A percentile compares a stretch with the other conserved stretches of the same genome.
Conservation (phyloP, 2,113 vertebrate genomes). For the Poicephalus meyeri region DNA sequence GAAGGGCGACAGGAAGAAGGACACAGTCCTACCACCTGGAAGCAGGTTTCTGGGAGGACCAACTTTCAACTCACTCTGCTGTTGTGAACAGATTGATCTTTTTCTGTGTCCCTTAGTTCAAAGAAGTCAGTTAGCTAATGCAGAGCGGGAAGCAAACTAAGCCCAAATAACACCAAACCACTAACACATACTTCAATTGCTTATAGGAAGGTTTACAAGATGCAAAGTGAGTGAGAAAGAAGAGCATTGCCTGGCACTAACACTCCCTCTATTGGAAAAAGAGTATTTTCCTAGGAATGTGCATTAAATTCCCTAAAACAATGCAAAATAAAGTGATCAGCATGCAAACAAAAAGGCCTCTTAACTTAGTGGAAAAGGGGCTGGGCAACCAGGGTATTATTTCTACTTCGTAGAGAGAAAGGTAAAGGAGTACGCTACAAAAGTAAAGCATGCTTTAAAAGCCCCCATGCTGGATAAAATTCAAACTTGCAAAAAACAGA, state of each 20-base stretch:
- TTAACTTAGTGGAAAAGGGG: neutral
- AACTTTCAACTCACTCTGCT: neutral
- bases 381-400: neutral
- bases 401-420: neutral
- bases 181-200: neutral
- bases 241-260: constrained; percentile 56
- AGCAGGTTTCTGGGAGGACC: neutral
- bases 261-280: constrained; percentile 69
- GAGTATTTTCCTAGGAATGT: constrained; percentile 31
- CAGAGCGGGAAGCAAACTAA: neutral
- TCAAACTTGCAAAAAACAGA: neutral
- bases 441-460: neutral
- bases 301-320: neutral
- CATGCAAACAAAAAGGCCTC: fast-evolving
- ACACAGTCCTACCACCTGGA: neutral
- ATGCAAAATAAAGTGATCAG: neutral
- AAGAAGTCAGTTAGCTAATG: neutral
- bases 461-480: neutral
- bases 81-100: neutral
- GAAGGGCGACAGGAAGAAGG: neutral
- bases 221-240: neutral
- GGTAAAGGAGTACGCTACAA: neutral
- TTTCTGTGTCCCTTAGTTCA: neutral
- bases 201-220: neutral
- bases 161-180: neutral